Evolutionary conservation across 35 echinoderm and acorn worm genomes (phyloP), one percentile per base, ranked within the genome.

Genomic region (Ptychodera flava): DNA sequence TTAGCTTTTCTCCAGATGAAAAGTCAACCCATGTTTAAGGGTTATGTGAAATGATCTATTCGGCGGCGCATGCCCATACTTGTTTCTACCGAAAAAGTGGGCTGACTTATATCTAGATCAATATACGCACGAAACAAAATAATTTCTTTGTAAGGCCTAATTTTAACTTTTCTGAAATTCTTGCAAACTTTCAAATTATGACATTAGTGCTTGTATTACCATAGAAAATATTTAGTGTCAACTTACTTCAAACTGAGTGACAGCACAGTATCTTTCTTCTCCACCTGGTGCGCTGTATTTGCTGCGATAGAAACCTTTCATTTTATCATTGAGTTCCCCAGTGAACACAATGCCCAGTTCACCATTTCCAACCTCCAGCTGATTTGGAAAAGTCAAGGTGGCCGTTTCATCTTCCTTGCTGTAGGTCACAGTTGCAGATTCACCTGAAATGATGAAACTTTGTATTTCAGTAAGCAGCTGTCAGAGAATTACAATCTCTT

Each of bases 271-370:
- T 35, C 92, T 80, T 79, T 94, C 93, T 78, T 99, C 85, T 30
- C 96, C 96, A 53, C 79, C 85, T 31, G 92, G 92, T 35, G 94
- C 85, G 78, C 80, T 88, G 79, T 99, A 99, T 78, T 94, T 94
- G 84, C 96, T 94, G 0, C 96, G 36, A 82, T 99, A 99, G 90
- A 99, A 99, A 0, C 96, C 96, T 78, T 99, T 99, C 96, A 99
- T 99, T 80, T 99, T 99, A 32, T 99, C 96, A 78, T 99, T 99
- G 29, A 99, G 89, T 88, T 92, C 91, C 28, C 96, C 96, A 15
- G 93, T 94, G 84, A 94, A 99, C 1, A 92, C 92, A 31, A 99
- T 83, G 35, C 75, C 52, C 1, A 99, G 85, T 30, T 99, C 27
- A 15, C 93, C 90, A 32, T 82, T 78, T 28, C 96, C 96, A 29